A percentile compares a stretch with the other conserved stretches of the same genome.
These are phyloP conservation scores for Bellardia pandia DNA, from an alignment of 2,888 invertebrate species.

Conservation along the genomic window DNA sequence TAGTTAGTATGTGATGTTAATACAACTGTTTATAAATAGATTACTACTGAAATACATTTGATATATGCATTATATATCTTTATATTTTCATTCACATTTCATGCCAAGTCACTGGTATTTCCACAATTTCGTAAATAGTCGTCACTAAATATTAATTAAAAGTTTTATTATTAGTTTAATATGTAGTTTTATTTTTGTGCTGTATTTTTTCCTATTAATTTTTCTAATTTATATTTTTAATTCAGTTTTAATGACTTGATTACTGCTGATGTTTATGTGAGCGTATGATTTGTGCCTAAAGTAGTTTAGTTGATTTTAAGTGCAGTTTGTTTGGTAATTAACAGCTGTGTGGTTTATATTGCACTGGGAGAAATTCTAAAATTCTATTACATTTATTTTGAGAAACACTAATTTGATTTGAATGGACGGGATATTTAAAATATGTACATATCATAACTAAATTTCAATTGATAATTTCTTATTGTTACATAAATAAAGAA, in stretches of 20 bases:
- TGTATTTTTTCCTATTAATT: slow-evolving; percentile 21
- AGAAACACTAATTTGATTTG: too few relatives aligned
- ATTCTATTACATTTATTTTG: too few relatives aligned
- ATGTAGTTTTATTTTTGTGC: neutral
- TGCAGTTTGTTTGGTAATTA: slow-evolving; percentile 52
- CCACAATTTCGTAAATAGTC: slow-evolving; percentile 48
- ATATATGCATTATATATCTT: neutral
- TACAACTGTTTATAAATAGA: slow-evolving; percentile 53
- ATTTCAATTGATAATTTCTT: too few relatives aligned
- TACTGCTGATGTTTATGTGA: slow-evolving; percentile 3
- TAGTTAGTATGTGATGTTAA: slow-evolving; percentile 17
- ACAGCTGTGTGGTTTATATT: slow-evolving; percentile 38
- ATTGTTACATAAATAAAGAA: too few relatives aligned
- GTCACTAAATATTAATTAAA: slow-evolving; percentile 38
- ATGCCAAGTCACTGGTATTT: slow-evolving; percentile 68
- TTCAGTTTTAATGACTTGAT: slow-evolving; percentile 54
- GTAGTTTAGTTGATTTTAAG: slow-evolving; percentile 34
- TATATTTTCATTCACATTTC: slow-evolving; percentile 63
- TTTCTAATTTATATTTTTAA: slow-evolving; percentile 53
- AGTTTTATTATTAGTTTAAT: slow-evolving; percentile 21
- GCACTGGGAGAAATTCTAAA: slow-evolving; percentile 26
- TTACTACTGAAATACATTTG: slow-evolving; percentile 32
- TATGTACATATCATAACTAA: too few relatives aligned
- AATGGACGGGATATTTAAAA: too few relatives aligned
- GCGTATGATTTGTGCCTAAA: neutral